Conservation (phyloP, 2,797 vertebrate genomes). For the Gadopsis marmoratus region DNA sequence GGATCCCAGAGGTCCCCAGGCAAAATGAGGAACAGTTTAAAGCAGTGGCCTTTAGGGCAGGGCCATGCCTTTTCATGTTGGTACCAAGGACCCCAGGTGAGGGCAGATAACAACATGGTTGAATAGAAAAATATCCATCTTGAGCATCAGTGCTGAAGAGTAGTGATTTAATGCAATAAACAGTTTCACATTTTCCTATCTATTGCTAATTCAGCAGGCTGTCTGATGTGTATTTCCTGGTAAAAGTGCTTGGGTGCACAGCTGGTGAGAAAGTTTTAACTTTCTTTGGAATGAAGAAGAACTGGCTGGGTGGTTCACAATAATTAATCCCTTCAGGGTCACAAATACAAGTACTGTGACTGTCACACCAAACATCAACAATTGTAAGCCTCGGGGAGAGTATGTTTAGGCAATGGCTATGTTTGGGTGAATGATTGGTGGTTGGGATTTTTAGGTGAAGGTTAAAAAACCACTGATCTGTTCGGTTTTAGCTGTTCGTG, state of each 20-base stretch:
- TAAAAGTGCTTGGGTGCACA: background rate
- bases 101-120: constrained; percentile 10
- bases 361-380: background rate
- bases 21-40: constrained; percentile 30
- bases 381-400: background rate
- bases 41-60: background rate
- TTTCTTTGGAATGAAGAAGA: constrained; percentile 31
- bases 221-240: background rate
- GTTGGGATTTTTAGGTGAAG: background rate
- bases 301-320: background rate
- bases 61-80: constrained; percentile 19
- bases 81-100: constrained; percentile 15
- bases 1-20: constrained; percentile 20
- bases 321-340: background rate
- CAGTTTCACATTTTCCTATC: background rate
- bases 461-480: background rate
- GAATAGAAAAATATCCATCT: constrained; percentile 4
- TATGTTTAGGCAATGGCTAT: background rate
- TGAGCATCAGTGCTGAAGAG: constrained; percentile 2
- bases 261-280: constrained; percentile 1
- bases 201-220: background rate
- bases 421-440: background rate
- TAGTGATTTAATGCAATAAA: background rate
- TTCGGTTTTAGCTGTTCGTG: background rate
- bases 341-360: background rate